Base-by-base conservation (phyloP, 2,797 vertebrate genomes). In the Rhynchonycteris naso region DNA sequence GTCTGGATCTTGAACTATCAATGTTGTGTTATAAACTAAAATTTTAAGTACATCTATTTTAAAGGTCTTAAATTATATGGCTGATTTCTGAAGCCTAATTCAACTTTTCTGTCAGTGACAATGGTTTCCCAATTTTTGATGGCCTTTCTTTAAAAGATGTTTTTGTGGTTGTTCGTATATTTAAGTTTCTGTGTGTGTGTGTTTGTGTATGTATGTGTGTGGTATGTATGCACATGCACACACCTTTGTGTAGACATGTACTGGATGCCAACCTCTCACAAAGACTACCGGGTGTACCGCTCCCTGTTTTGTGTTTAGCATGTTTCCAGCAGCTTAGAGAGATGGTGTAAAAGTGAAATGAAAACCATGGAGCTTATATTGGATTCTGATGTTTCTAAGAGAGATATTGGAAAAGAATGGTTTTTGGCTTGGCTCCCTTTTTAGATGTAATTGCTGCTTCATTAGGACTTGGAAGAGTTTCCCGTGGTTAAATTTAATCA, bases 401-500 rank as follows among this genome's bases (percentile, higher is more conserved):
- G 96, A 98, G 97, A 97, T 97, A 95, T 97, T 98, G 97, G 98
- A 97, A 98, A 97, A 97, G 97, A 93, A 97, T 97, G 97, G 93
- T 97, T 98, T 97, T 98, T 98, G 98, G 98, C 98, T 96, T 97
- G 96, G 26, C 97, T 97, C 98, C 98, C 97, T 98, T 98, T 99
- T 99, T 98, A 98, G 98, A 99, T 99, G 98, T 99, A 99, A 99
- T 99, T 99, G 99, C 98, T 99, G 99, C 99, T 99, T 99, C 99
- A 99, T 99, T 99, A 99, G 98, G 98, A 98, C 98, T 99, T 99
- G 99, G 99, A 99, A 99, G 98, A 98, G 98, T 98, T 99, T 99
- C 98, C 99, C 98, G 98, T 98, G 98, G 99, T 99, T 99, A 99
- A 99, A 99, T 99, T 99, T 99, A 99, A 99, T 99, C 99, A 99